Base-by-base conservation (phyloP, 2,797 vertebrate species). In the Cuculus canorus region DNA sequence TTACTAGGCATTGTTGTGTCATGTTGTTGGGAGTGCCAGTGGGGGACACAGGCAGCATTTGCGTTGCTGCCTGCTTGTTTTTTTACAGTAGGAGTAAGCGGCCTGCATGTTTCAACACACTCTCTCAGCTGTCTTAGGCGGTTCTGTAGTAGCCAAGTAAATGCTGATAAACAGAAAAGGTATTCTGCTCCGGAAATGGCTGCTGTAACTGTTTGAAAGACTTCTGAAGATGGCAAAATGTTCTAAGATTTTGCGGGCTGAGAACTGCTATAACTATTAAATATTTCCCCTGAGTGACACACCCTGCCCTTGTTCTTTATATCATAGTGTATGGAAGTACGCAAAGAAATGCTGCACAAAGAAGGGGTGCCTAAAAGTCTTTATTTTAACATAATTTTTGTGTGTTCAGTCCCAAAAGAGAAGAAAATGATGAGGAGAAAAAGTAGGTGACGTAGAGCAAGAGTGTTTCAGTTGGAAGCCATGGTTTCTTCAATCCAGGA, bases 401-500 rank as follows among this genome's bases (percentile, higher is more conserved):
- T 6, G 19, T 33, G 8, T 68, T 37, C 12, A 8, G 8, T 81
- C 11, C 21, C 47, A 63, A 81, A 57, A 13, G 6, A 45, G 41
- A 28, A 57, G 47, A 63, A 86, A 19, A 48, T 4, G 3, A 33
- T 32, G 61, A 81, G 21, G 23, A 86, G n/a, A 47, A 76, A 39
- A 64, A 35, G 11, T 13, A 57, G 33, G 33, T 56, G 35, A 16
- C 13, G 3, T 4, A 16, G 52, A 59, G 54, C 0, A 0, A 56
- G 52, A 59, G 23, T 3, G 7, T 59, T 70, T 96, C 97, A 98
- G 93, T 98, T 97, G 87, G 54, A 90, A 11, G 92, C 33, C 0
- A 99, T 97, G 73, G 90, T 98, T 5, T 95, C 93, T 17, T 95
- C 1, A 91, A 99, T 99, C 99, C 99, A 99, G 71, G 98, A 86